Conservation (phyloP, 1,140 invertebrate genomes). For the Heliconius congener region DNA sequence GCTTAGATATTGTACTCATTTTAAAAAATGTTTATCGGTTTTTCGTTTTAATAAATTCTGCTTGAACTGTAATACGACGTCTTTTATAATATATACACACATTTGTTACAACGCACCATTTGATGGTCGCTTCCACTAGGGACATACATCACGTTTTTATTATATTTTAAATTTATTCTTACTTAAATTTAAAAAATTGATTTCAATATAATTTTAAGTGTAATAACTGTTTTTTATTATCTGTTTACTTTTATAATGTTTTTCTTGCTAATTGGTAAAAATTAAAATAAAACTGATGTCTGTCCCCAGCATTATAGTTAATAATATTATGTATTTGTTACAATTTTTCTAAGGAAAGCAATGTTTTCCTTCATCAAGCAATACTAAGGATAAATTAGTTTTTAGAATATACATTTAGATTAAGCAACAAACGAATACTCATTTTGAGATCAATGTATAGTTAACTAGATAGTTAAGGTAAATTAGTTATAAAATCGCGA, state of each 20-base stretch:
- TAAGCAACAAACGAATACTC: conserved; percentile 77
- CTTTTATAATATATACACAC: conserved; percentile 27
- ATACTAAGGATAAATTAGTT: conserved; percentile 73
- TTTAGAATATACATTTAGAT: conserved; percentile 62
- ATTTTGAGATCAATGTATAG: conserved; percentile 77
- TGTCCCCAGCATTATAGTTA: conserved; percentile 44
- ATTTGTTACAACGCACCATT: conserved; percentile 67
- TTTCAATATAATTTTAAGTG: background rate
- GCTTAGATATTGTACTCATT: conserved; percentile 7
- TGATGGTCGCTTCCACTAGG: conserved; percentile 59
- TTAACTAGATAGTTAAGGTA: conserved; percentile 68
- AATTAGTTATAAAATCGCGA: conserved; percentile 73
- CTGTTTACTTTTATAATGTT: background rate
- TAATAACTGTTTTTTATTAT: background rate
- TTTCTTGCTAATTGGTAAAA: background rate
- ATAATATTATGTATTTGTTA: conserved; percentile 62
- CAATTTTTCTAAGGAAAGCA: conserved; percentile 62
- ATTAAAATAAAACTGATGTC: background rate
- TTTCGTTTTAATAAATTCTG: background rate
- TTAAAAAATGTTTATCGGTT: conserved; percentile 13
- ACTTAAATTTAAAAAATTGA: background rate
- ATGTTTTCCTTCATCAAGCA: conserved; percentile 76
- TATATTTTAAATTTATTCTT: background rate
- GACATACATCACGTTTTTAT: background rate
- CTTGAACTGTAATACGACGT: conserved; percentile 17